Percentiles rank a stretch among this genome's conserved stretches.
Evolutionary conservation across 2,888 invertebrate species (phyloP).

Genomic region (Chrysotoxum bicinctum): DNA sequence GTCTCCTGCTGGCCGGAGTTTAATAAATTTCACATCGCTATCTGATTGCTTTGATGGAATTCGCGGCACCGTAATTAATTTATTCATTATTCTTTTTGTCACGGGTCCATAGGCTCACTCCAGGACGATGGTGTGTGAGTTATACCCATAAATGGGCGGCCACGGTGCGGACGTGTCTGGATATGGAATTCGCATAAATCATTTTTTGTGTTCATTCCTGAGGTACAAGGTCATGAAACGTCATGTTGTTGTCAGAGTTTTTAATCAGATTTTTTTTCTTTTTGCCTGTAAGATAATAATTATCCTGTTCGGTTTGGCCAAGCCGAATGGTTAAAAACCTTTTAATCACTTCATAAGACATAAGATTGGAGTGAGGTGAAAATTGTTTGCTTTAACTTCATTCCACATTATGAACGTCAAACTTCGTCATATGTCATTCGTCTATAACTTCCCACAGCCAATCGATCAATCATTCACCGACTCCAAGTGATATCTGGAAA

Average conservation of each 20-base stretch:
- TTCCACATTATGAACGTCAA: background rate
- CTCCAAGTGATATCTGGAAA: constrained; percentile 51
- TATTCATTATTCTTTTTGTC: constrained; percentile 67
- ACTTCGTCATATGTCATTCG: background rate
- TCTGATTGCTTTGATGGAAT: constrained; percentile 70
- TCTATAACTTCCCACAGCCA: constrained; percentile 6
- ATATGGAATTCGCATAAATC: constrained; percentile 57
- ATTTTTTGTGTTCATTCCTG: constrained; percentile 4
- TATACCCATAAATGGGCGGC: constrained; percentile 56
- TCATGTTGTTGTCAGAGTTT: constrained; percentile 25
- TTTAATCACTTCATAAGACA: background rate
- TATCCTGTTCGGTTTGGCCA: background rate
- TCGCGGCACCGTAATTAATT: constrained; percentile 67
- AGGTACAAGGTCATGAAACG: constrained; percentile 50
- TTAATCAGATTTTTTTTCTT: constrained; percentile 17
- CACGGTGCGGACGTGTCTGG: constrained; percentile 19
- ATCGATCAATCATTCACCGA: constrained; percentile 53
- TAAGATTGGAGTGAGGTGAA: background rate
- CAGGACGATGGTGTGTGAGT: constrained; percentile 33
- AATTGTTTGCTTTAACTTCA: background rate
- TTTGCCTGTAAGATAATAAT: constrained; percentile 1
- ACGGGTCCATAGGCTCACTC: constrained; percentile 19
- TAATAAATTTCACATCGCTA: constrained; percentile 67
- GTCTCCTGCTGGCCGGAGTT: constrained; percentile 58
- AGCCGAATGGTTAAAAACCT: background rate